Evolutionary conservation across 2,888 invertebrate genomes (phyloP).

Genomic region (Temnothorax unifasciatus): DNA sequence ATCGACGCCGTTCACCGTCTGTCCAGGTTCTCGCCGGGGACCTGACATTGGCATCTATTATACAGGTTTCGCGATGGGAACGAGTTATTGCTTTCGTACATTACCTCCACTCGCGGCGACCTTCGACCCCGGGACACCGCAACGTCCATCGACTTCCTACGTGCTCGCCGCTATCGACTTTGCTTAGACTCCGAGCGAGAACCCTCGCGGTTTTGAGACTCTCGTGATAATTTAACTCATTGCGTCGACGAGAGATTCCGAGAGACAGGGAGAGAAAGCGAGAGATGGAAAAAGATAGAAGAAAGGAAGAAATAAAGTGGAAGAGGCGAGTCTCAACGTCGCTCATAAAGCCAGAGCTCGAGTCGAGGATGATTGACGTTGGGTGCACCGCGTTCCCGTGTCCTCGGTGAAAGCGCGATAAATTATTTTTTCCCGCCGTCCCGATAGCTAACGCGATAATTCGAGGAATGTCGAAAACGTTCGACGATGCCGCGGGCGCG

Average conservation of each 20-base stretch:
- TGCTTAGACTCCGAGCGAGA: constrained; percentile 40
- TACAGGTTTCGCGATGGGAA: constrained; percentile 26
- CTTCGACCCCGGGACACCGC: constrained; percentile 39
- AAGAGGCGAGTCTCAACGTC: constrained; percentile 14
- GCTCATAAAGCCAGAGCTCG: constrained; percentile 42
- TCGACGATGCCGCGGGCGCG: constrained; percentile 6
- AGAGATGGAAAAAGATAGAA: not conserved
- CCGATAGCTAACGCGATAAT: constrained; percentile 32
- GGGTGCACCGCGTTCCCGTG: constrained; percentile 2
- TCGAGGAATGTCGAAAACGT: constrained; percentile 32
- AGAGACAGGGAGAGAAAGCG: not conserved
- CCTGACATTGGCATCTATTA: constrained; percentile 48
- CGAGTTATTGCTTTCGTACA: constrained; percentile 55
- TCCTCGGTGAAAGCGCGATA: constrained; percentile 22
- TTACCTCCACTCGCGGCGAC: constrained; percentile 40
- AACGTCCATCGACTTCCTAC: constrained; percentile 34
- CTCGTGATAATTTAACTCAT: constrained; percentile 40
- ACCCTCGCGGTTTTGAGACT: constrained; percentile 10
- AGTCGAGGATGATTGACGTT: constrained; percentile 43
- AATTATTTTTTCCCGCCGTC: constrained; percentile 29
- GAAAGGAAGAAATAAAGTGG: not conserved
- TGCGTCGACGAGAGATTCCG: not conserved
- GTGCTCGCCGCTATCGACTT: constrained; percentile 32
- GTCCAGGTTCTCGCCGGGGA: not conserved
- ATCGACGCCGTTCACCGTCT: not conserved